Conservation (phyloP, 2,888 invertebrate genomes). For the Eupsilia transversa region DNA sequence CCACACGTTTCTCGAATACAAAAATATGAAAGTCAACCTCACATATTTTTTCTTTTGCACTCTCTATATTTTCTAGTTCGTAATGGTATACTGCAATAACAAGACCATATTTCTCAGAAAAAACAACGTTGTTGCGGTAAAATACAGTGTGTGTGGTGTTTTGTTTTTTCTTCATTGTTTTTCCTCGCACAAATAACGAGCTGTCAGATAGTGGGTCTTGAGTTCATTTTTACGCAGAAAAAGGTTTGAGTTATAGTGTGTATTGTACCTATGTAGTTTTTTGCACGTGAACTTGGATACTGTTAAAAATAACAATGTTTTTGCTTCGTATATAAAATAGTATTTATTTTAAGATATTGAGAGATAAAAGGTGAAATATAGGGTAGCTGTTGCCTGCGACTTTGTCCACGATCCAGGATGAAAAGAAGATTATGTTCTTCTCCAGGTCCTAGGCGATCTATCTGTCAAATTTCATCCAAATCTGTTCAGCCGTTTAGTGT, state of each 20-base stretch:
- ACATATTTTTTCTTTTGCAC: slow-evolving; percentile 29
- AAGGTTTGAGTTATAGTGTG: neutral
- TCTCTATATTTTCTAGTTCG: slow-evolving; percentile 30
- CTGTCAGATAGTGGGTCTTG: slow-evolving; percentile 22
- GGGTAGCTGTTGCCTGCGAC: too few species aligned
- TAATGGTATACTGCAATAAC: slow-evolving; percentile 31
- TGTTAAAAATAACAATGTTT: neutral
- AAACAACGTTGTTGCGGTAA: slow-evolving; percentile 20
- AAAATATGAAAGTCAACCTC: slow-evolving; percentile 3
- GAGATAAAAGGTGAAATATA: neutral
- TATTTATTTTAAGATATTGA: neutral
- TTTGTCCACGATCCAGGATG: too few species aligned
- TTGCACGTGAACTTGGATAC: neutral
- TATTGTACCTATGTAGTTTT: neutral
- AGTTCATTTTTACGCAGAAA: slow-evolving; percentile 26
- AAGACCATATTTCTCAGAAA: slow-evolving; percentile 44
- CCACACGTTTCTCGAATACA: neutral
- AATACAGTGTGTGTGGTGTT: slow-evolving; percentile 9
- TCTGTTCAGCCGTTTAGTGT: too few species aligned
- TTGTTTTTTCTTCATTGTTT: slow-evolving; percentile 28
- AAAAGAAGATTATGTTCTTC: too few species aligned
- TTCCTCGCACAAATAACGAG: slow-evolving; percentile 39
- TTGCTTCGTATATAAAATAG: neutral
- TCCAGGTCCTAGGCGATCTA: too few species aligned
- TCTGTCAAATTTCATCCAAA: too few species aligned